Evolutionary conservation across 2,113 vertebrate species (phyloP).

Genomic region (Leptodactylus fuscus): DNA sequence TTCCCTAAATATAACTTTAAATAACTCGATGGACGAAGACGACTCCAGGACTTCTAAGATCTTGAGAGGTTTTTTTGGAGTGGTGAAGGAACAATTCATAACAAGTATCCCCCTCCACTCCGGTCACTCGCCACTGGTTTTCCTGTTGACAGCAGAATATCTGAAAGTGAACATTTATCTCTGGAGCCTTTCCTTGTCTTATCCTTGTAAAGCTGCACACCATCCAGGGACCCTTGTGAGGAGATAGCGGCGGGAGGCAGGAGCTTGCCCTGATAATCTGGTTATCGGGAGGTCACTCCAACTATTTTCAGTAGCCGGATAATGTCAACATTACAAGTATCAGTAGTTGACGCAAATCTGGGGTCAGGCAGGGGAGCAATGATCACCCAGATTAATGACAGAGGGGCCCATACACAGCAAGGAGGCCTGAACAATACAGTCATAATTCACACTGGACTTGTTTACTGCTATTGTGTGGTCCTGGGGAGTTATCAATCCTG

Average conservation of each 20-base stretch:
- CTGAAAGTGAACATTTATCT: neutral
- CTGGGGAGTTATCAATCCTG: neutral
- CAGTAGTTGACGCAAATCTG: slow-evolving; percentile 51
- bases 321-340: slow-evolving; percentile 45
- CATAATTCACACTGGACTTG: slow-evolving; percentile 25
- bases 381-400: slow-evolving; percentile 43
- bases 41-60: neutral
- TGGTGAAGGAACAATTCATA: too few relatives aligned
- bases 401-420: neutral
- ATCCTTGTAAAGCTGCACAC: neutral
- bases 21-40: too few relatives aligned
- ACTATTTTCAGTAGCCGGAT: slow-evolving; percentile 53
- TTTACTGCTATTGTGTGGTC: neutral
- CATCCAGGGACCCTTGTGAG: neutral
- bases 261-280: slow-evolving; percentile 10
- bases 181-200: neutral
- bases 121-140: neutral
- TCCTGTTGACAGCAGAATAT: neutral
- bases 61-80: neutral
- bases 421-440: slow-evolving; percentile 10
- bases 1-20: too few relatives aligned
- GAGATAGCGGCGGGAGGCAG: neutral
- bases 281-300: slow-evolving; percentile 44
- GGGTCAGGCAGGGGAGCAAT: slow-evolving; percentile 41
- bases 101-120: neutral